Base-by-base conservation (phyloP, 2,888 invertebrate genomes). In the Ecliptopera silaceata region DNA sequence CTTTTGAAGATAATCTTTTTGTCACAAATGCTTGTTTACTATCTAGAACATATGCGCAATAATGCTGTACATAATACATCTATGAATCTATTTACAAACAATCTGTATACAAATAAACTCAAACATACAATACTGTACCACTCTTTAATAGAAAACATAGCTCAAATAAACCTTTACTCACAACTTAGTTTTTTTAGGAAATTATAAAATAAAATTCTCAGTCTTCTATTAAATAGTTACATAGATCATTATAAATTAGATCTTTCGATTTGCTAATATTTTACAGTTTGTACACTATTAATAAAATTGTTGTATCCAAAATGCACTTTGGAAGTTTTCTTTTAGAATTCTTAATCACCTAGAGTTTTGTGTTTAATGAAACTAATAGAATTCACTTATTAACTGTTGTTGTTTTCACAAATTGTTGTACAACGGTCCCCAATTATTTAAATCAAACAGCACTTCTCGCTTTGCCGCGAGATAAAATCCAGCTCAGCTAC, bases 171-270 rank as follows among this genome's bases (percentile, higher is more conserved):
- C 72, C 69, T 59, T 56, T 70, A 69, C 61, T 12, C 65, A 71
- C 70, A 75, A 76, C 67, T 66, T 71, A 72, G 67, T 65, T 71
- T 75, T 63, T 42, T 63, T 70, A 76, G 79, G 70, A 76, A 78
- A 86, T 83, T 77, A 77, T 72, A 78, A 82, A 84, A 82, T 79
- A 80, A 84, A 78, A 79, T 77, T 80, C 77, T 89, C 89, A 89
- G 89, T 89, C 89, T 89, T 88, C 87, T 86, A 88, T 87, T 82
- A 82, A 80, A 82, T 81, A 86, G 83, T 84, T 61, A 62, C 61
- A 70, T 80, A 84, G 80, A 85, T 83, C 71, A 66, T 74, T 75
- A 75, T 71, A 80, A 72, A 76, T 83, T 75, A 86, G 81, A 87
- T 85, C 82, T 74, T 74, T 70, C 64, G 74, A 84, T 82, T 81